Base-by-base conservation (phyloP, 1,140 invertebrate genomes). In the Lerema accius region DNA sequence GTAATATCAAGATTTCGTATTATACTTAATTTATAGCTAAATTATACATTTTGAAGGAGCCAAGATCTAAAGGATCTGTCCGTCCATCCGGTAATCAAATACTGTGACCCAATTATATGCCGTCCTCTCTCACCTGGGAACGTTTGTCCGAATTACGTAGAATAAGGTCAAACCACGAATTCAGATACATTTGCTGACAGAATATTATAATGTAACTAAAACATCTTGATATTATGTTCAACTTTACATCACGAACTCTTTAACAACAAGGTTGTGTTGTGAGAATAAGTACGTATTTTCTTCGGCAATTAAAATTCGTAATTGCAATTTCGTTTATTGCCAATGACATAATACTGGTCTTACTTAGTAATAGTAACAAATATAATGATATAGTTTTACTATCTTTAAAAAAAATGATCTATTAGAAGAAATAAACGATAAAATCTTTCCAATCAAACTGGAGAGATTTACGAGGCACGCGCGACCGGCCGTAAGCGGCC, bases 361-460 rank as follows among this genome's bases (percentile, higher is more conserved):
- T n/a, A n/a, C n/a, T n/a, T n/a, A n/a, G n/a, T n/a, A n/a, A n/a
- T n/a, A n/a, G n/a, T n/a, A n/a, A n/a, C n/a, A n/a, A n/a, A n/a
- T n/a, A n/a, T n/a, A n/a, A n/a, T n/a, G n/a, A n/a, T n/a, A n/a
- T n/a, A n/a, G n/a, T n/a, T n/a, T n/a, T n/a, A n/a, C n/a, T n/a
- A n/a, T n/a, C n/a, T n/a, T n/a, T n/a, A n/a, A n/a, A n/a, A 23
- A 23, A 23, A 23, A 23, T 23, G 19, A 5, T 23, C 19, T 3
- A 23, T 3, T 48, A 46, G 42, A 59, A 46, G 55, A 32, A 37
- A 16, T 59, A 48, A 59, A 59, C 42, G 55, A 60, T 56, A 64
- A 69, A 69, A 69, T 60, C 53, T 43, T 49, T 35, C 46, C 62
- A 70, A 66, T 66, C 56, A 70, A 66, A 55, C 60, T 48, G 60